These are phyloP conservation scores for Dolichomitus sp. DNA, from an alignment of 2,888 invertebrate genomes.

Conservation along the genomic window DNA sequence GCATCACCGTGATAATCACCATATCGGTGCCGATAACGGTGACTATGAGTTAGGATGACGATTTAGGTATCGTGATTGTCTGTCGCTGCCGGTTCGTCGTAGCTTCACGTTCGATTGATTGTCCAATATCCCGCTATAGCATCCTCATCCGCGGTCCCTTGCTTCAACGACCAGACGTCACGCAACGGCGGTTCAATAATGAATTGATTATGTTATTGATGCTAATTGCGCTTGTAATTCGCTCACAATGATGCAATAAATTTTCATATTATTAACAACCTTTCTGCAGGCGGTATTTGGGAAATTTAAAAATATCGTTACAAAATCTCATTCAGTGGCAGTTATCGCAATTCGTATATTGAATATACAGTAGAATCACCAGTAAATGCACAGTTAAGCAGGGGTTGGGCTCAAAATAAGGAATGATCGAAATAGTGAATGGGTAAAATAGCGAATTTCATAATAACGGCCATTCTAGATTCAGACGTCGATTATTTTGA, in stretches of 20 bases:
- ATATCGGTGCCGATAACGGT: constrained; percentile 60
- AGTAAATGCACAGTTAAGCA: no score
- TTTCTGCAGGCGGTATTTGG: neutral
- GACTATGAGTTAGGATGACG: constrained; percentile 56
- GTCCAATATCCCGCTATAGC: constrained; percentile 8
- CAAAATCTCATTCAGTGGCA: no score
- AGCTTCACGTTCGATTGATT: constrained; percentile 42
- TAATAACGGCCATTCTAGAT: no score
- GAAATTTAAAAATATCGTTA: neutral
- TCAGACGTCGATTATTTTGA: no score
- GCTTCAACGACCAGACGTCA: constrained; percentile 79
- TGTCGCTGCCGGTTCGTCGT: constrained; percentile 9
- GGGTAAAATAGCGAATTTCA: no score
- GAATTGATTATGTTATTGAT: constrained; percentile 83
- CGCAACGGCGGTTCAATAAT: constrained; percentile 83
- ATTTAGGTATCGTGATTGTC: constrained; percentile 52
- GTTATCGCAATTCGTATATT: no score
- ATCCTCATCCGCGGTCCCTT: constrained; percentile 29
- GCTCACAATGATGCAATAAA: constrained; percentile 63
- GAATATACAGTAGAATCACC: no score
- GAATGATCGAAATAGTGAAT: no score
- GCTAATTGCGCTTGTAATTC: constrained; percentile 84
- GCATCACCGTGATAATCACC: constrained; percentile 51
- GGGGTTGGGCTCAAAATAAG: no score
- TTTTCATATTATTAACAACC: neutral